Conservation (phyloP, 2,888 invertebrate genomes). For the Agrochola circellaris region DNA sequence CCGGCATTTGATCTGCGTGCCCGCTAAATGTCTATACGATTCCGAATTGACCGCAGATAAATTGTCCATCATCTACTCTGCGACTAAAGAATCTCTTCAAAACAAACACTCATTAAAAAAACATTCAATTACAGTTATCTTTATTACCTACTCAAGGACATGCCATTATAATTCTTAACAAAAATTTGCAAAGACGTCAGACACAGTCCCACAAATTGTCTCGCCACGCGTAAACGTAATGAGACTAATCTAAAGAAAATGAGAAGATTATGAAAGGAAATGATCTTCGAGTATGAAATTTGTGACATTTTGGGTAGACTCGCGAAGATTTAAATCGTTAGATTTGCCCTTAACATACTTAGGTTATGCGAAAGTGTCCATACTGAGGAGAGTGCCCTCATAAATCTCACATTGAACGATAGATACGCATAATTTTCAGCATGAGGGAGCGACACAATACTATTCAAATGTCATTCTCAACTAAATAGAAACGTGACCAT, state of each 20-base stretch:
- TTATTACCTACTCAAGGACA: neutral
- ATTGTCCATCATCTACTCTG: too few species aligned
- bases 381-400: neutral
- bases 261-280: slow-evolving; percentile 20
- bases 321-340: neutral
- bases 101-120: neutral
- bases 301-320: neutral
- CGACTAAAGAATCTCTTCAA: too few species aligned
- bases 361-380: neutral
- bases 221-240: slow-evolving; percentile 7
- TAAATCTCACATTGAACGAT: too few species aligned
- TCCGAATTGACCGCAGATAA: too few species aligned
- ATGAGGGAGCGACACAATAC: neutral
- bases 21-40: too few species aligned
- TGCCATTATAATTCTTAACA: neutral
- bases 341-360: neutral
- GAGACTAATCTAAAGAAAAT: slow-evolving; percentile 31
- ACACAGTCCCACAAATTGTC: neutral
- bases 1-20: too few species aligned
- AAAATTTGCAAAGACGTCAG: neutral
- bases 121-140: neutral
- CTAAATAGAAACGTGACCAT: neutral
- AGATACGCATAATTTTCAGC: too few species aligned
- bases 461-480: neutral
- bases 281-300: neutral